Percentiles rank a stretch among this genome's conserved stretches.
Evolutionary conservation across 2,888 invertebrate genomes (phyloP).

Genomic region (Argyra leucocephala): DNA sequence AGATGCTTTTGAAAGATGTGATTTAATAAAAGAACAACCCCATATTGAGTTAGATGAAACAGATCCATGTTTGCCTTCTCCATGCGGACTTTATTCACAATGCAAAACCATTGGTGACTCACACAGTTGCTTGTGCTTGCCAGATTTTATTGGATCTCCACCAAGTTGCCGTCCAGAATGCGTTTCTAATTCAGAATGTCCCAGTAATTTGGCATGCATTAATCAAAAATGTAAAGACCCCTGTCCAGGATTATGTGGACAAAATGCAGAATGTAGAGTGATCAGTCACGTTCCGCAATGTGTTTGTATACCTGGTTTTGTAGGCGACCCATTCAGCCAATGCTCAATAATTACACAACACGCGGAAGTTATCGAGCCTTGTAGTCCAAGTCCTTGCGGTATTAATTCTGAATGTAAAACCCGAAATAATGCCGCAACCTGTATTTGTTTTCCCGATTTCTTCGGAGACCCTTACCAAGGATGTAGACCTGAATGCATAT

Average conservation of each 20-base stretch:
- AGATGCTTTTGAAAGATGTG: constrained; percentile 57
- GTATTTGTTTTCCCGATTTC: constrained; percentile 56
- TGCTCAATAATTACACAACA: constrained; percentile 38
- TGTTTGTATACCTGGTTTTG: constrained; percentile 53
- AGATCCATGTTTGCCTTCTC: constrained; percentile 59
- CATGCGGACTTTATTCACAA: constrained; percentile 64
- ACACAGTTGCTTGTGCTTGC: constrained; percentile 61
- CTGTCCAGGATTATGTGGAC: constrained; percentile 59
- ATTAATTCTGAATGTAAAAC: constrained; percentile 61
- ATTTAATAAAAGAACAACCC: constrained; percentile 29
- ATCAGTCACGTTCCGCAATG: constrained; percentile 59
- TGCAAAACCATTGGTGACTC: constrained; percentile 56
- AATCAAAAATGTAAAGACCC: constrained; percentile 65
- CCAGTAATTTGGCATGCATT: constrained; percentile 61
- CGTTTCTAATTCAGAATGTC: constrained; percentile 67
- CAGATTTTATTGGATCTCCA: constrained; percentile 63
- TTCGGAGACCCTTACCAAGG: constrained; percentile 54
- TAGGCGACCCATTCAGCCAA: constrained; percentile 63
- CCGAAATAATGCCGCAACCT: constrained; percentile 51
- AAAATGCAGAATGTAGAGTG: constrained; percentile 47
- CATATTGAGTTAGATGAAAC: constrained; percentile 29
- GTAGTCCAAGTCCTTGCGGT: constrained; percentile 68
- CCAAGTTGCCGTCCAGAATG: constrained; percentile 71
- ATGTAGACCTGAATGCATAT: constrained; percentile 70
- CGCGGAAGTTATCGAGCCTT: constrained; percentile 45